Evolutionary conservation across 2,888 invertebrate species (phyloP).

Genomic region (Tetheella fluctuosa): DNA sequence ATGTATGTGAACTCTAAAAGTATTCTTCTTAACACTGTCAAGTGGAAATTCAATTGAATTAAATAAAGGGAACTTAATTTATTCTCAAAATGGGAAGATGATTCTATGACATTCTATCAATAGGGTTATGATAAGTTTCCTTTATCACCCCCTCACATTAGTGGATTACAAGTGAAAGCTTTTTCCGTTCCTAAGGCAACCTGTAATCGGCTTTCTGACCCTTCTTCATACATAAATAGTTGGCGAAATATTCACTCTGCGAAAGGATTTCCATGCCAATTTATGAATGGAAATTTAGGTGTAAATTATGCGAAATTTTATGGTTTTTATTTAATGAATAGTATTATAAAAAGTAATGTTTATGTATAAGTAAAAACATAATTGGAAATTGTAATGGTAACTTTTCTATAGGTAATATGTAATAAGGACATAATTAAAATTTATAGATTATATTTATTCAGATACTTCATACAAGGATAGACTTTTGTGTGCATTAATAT

Average conservation of each 20-base stretch:
- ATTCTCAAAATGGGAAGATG: neutral
- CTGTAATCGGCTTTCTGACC: slow-evolving; percentile 78
- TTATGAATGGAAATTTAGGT: slow-evolving; percentile 38
- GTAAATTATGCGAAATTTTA: slow-evolving; percentile 38
- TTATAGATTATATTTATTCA: too few relatives aligned
- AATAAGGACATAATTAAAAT: too few relatives aligned
- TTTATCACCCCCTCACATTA: slow-evolving; percentile 69
- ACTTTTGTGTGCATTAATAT: too few relatives aligned
- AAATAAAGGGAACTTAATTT: neutral
- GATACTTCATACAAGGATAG: too few relatives aligned
- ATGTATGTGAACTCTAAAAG: too few relatives aligned
- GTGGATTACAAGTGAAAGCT: slow-evolving; percentile 76
- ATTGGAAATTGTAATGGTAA: too few relatives aligned
- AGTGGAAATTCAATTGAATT: too few relatives aligned
- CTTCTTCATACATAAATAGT: slow-evolving; percentile 49
- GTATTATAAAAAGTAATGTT: neutral
- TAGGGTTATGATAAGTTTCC: slow-evolving; percentile 56
- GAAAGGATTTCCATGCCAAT: slow-evolving; percentile 40
- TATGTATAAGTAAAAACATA: neutral
- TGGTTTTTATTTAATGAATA: slow-evolving; percentile 21
- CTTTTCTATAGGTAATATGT: too few relatives aligned
- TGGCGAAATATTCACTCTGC: slow-evolving; percentile 41
- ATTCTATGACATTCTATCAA: slow-evolving; percentile 31
- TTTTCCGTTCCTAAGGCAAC: slow-evolving; percentile 65
- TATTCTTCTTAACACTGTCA: too few relatives aligned